These are phyloP conservation scores for Bos taurus DNA, from an alignment of 2,113 vertebrate genomes.

Conservation along the genomic window DNA sequence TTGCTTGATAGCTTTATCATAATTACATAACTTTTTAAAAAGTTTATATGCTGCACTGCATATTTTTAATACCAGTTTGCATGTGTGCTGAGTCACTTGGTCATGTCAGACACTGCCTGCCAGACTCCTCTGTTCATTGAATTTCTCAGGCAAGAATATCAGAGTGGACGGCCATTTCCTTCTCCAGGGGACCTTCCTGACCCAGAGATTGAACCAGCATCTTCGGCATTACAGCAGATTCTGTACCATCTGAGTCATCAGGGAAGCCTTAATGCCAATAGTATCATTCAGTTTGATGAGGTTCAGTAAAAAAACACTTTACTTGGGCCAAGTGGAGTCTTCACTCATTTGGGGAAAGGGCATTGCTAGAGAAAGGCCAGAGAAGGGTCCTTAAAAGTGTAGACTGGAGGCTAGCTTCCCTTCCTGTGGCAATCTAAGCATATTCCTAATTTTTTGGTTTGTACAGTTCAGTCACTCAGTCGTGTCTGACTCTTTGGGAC, in stretches of 20 bases:
- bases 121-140: neutral
- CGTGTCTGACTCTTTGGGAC: too few species aligned
- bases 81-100: neutral
- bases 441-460: neutral
- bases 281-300: neutral
- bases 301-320: neutral
- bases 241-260: neutral
- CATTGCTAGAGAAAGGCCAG: neutral
- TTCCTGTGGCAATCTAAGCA: neutral
- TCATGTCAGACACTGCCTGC: neutral
- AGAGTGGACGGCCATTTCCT: neutral
- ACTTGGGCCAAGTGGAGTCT: neutral
- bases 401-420: neutral
- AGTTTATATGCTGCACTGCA: neutral
- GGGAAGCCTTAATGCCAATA: neutral
- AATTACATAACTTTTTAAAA: neutral
- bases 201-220: neutral
- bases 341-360: neutral
- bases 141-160: neutral
- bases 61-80: neutral
- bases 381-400: neutral
- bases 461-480: too few species aligned
- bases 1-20: neutral
- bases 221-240: neutral
- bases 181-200: neutral